Evolutionary conservation across 2,113 vertebrate genomes (phyloP).

Genomic region (Misgurnus mizolepis): DNA sequence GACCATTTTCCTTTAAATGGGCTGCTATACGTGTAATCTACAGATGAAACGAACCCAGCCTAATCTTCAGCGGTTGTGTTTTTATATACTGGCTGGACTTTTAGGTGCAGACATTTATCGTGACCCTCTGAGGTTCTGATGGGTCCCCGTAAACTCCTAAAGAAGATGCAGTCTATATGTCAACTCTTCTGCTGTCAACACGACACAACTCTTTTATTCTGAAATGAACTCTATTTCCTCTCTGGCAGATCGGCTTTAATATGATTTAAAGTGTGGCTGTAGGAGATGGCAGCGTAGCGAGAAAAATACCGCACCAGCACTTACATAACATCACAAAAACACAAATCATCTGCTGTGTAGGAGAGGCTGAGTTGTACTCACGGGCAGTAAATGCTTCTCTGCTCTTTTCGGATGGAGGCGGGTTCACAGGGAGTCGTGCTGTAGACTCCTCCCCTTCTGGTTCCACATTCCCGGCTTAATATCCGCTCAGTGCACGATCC

Average conservation of each 20-base stretch:
- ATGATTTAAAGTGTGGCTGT: conserved; percentile 39
- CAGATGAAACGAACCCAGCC: background rate
- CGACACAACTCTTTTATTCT: conserved; percentile 15
- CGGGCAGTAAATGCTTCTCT: conserved; percentile 60
- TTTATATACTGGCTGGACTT: conserved; percentile 36
- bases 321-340: conserved; percentile 40
- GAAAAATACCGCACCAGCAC: conserved; percentile 24
- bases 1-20: background rate
- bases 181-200: conserved; percentile 21
- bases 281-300: conserved; percentile 19
- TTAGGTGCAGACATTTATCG: conserved; percentile 45
- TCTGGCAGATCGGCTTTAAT: conserved; percentile 37
- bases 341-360: conserved; percentile 20
- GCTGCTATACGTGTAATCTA: background rate
- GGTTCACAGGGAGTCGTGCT: conserved; percentile 57
- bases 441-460: conserved; percentile 59
- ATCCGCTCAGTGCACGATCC: conserved; percentile 51
- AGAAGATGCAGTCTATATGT: conserved; percentile 3
- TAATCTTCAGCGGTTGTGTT: conserved; percentile 1
- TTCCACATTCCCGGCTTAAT: conserved; percentile 69
- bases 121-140: conserved; percentile 47
- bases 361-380: conserved; percentile 62
- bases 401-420: conserved; percentile 61
- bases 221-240: conserved; percentile 39
- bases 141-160: conserved; percentile 34